Conservation (phyloP, 2,888 invertebrate genomes). For the Tiphia femorata region DNA sequence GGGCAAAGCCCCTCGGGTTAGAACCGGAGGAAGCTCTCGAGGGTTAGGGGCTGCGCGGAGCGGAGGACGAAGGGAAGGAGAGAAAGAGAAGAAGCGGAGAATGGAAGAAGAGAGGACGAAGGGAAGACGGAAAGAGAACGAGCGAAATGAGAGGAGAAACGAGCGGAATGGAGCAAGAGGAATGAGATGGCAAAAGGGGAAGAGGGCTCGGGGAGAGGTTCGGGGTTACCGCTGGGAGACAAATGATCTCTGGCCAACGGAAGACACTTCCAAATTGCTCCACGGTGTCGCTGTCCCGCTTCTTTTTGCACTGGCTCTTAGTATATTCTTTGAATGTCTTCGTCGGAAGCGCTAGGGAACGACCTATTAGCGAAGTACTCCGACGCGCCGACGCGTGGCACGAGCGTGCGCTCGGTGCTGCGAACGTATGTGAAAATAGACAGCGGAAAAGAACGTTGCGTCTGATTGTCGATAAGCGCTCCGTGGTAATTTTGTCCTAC, state of each 20-base stretch:
- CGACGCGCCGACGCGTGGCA: slow-evolving; percentile 41
- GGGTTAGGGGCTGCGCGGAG: slow-evolving; percentile 8
- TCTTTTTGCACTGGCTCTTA: slow-evolving; percentile 3
- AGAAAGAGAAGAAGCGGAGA: slow-evolving; percentile 9
- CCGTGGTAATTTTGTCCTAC: no score
- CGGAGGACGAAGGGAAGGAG: slow-evolving; percentile 19
- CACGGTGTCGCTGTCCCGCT: slow-evolving; percentile 49
- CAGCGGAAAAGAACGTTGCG: no score
- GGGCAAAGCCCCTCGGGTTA: slow-evolving; percentile 51
- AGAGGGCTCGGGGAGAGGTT: slow-evolving; percentile 13
- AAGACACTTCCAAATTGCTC: slow-evolving; percentile 55
- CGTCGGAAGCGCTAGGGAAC: slow-evolving; percentile 24
- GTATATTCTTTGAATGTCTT: slow-evolving; percentile 36
- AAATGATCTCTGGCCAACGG: slow-evolving; percentile 62
- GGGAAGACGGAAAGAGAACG: slow-evolving; percentile 17
- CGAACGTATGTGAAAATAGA: neutral
- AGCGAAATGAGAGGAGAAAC: neutral
- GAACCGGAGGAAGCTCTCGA: slow-evolving; percentile 39
- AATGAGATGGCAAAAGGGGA: slow-evolving; percentile 15
- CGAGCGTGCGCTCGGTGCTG: no score
- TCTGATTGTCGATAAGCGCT: no score
- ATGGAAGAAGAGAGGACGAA: slow-evolving; percentile 9
- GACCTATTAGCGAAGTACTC: slow-evolving; percentile 50
- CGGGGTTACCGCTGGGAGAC: slow-evolving; percentile 55
- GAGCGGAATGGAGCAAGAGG: neutral